Conservation (phyloP, 1,140 invertebrate species). For the Papilio dardanus region DNA sequence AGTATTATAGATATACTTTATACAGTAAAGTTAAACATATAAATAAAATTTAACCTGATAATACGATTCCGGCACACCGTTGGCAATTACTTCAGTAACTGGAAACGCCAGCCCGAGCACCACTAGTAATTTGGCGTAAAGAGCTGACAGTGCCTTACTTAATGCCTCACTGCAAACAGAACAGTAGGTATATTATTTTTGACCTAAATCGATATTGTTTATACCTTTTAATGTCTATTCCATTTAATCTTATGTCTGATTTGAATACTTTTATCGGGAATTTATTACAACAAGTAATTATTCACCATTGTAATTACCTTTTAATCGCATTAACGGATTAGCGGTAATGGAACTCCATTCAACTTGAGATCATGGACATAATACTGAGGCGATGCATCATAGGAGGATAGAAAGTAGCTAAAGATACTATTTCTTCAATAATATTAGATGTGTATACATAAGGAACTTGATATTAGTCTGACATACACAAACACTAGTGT, state of each 20-base stretch:
- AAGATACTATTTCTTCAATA: not conserved
- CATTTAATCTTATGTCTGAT: not conserved
- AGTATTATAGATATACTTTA: not conserved
- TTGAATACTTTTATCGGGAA: not conserved
- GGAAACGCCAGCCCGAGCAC: slow-evolving; percentile 90
- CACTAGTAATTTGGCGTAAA: slow-evolving; percentile 91
- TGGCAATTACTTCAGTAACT: slow-evolving; percentile 87
- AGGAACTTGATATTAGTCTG: no score
- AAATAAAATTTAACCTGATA: slow-evolving; percentile 82
- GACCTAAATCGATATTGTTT: not conserved
- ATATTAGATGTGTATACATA: no score
- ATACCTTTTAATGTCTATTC: not conserved
- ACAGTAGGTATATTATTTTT: slow-evolving; percentile 26
- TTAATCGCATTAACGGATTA: slow-evolving; percentile 4
- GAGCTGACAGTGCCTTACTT: slow-evolving; percentile 85
- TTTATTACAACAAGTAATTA: slow-evolving; percentile 24
- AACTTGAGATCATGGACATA: not conserved
- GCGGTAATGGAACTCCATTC: not conserved
- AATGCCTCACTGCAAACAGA: slow-evolving; percentile 78
- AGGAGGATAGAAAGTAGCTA: not conserved
- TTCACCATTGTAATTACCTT: not conserved
- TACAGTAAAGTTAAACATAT: not conserved
- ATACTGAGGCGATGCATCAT: not conserved
- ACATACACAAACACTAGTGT: no score
- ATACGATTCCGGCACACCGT: slow-evolving; percentile 84